Evolutionary conservation across 2,888 invertebrate genomes (phyloP).

Genomic region (Leptodirus hochenwartii): DNA sequence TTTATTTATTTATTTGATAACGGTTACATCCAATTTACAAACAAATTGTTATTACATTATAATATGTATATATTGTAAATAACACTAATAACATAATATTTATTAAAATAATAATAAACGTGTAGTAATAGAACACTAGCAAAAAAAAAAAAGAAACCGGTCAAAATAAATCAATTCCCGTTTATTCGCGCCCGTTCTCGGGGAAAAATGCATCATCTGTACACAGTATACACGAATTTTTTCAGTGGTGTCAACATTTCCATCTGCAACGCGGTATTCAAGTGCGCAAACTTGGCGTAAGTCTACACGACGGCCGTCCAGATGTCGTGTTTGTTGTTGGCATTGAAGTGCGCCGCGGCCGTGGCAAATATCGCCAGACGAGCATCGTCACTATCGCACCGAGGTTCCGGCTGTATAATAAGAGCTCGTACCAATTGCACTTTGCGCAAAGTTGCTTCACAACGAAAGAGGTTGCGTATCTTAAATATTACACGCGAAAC

Average conservation of each 20-base stretch:
- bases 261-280: constrained; percentile 39
- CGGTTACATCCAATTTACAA: no score
- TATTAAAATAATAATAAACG: no score
- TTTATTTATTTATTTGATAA: no score
- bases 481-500: no score
- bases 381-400: constrained; percentile 87
- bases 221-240: constrained; percentile 9
- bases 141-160: no score
- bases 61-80: no score
- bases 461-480: constrained; percentile 6
- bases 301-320: constrained; percentile 39
- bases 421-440: constrained; percentile 56
- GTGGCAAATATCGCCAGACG: constrained; percentile 71
- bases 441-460: constrained; percentile 66
- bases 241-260: constrained; percentile 74
- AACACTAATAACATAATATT: no score
- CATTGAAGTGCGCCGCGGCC: constrained; percentile 71
- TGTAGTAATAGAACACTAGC: no score
- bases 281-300: constrained; percentile 34
- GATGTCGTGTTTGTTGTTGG: constrained; percentile 71
- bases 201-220: no score
- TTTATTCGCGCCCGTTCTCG: no score
- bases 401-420: constrained; percentile 84
- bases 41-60: no score
- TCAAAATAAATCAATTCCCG: no score